Percentiles rank a stretch among this genome's conserved stretches.
Conservation (phyloP, 2,888 invertebrate genomes). For the Macrophya annulata region DNA sequence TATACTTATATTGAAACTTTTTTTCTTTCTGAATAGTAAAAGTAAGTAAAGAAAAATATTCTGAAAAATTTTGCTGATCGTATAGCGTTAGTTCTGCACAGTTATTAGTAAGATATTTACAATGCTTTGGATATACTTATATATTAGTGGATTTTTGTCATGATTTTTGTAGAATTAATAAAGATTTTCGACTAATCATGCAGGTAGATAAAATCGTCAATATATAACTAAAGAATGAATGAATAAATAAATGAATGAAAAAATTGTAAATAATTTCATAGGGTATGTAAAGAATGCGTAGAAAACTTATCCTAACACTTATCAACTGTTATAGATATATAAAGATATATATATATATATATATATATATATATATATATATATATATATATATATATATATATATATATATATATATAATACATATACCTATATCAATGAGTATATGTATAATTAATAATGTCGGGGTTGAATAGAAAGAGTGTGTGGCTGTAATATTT, state of each 20-base stretch:
- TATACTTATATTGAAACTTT: neutral
- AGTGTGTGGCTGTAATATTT: slow-evolving; percentile 47
- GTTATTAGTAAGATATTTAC: neutral
- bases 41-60: neutral
- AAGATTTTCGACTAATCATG: neutral
- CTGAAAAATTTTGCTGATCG: neutral
- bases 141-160: neutral
- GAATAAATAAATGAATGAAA: neutral
- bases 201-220: neutral
- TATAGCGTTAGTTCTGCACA: neutral
- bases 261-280: slow-evolving; percentile 42
- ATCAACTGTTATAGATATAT: neutral
- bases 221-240: neutral
- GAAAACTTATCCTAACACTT: neutral
- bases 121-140: neutral
- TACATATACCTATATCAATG: slow-evolving; percentile 12
- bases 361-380: too few relatives aligned
- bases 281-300: slow-evolving; percentile 28
- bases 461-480: slow-evolving; percentile 22
- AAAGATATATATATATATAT: too few relatives aligned
- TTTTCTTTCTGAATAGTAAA: neutral
- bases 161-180: neutral
- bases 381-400: slow-evolving; percentile 8
- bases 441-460: neutral
- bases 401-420: neutral